Base-by-base conservation (phyloP, 2,888 invertebrate genomes). In the Drosophila greeni region DNA sequence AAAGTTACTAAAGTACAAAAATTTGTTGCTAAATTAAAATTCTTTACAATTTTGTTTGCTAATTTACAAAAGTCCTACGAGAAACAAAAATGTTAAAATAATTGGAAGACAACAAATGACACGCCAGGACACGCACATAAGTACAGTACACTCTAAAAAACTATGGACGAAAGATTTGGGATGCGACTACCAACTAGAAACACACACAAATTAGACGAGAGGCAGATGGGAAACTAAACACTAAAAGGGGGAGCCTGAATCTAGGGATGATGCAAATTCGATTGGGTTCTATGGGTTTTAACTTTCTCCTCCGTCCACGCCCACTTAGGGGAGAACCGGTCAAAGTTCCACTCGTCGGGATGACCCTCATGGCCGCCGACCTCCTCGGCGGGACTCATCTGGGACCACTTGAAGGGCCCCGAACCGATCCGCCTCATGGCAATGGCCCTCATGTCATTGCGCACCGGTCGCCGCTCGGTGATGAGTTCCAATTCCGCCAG, bases 281-380 rank as follows among this genome's bases (percentile, higher is more conserved):
- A 72, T 64, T 65, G 36, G 43, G 20, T 45, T 45, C 36, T 59
- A 37, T 29, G 26, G 58, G 43, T 16, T 29, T 26, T 43, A 16
- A 14, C 23, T 26, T 37, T 34, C 26, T 29, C 23, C 29, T 16
- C 43, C 43, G 26, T 45, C 89, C 89, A 89, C 43, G 88, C 87
- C 89, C 89, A 89, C 57, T 82, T 84, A 11, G 89, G 89, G 47
- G 88, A 84, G 51, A 88, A 86, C 51, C 85, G 86, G 45, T 82
- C 86, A 60, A 89, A 89, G 75, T 89, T 87, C 85, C 87, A 89
- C 42, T 84, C 85, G 64, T 89, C 86, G 2, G 89, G 89, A 73
- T 89, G 89, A 0, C 89, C 89, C 43, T 82, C 82, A 51, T 89
- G 89, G 39, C 80, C 80, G 4, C 62, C 62, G 11, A 37, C 59